These are phyloP conservation scores for Tiliacea citrago DNA, from an alignment of 2,888 invertebrate genomes.

Conservation along the genomic window DNA sequence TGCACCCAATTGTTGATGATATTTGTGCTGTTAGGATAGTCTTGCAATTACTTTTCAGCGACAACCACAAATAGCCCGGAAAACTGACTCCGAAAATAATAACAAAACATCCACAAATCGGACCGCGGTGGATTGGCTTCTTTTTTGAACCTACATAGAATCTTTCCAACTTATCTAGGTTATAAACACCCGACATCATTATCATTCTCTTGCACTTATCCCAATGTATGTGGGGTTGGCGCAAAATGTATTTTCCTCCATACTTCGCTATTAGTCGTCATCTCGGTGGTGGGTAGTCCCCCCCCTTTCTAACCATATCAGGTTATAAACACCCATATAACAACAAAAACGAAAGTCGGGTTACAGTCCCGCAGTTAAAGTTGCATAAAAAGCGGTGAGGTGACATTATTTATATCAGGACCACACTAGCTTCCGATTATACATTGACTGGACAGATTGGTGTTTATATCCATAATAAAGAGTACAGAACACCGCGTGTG, in stretches of 20 bases:
- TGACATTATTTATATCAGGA: background rate
- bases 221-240: too few relatives aligned
- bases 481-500: constrained; percentile 13
- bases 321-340: too few relatives aligned
- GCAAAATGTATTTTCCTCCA: too few relatives aligned
- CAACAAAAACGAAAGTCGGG: background rate
- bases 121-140: background rate
- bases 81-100: background rate
- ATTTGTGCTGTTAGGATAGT: background rate
- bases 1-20: background rate
- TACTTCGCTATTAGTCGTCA: too few relatives aligned
- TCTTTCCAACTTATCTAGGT: background rate
- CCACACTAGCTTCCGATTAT: constrained; percentile 2
- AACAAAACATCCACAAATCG: background rate
- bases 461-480: constrained; percentile 40
- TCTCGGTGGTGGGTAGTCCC: too few relatives aligned
- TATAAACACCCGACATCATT: background rate
- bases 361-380: background rate
- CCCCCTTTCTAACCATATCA: too few relatives aligned
- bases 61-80: background rate
- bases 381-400: background rate
- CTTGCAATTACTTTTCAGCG: background rate
- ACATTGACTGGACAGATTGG: background rate
- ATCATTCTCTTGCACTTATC: too few relatives aligned
- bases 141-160: background rate